phyloP scores from a whole-genome alignment of 2,888 invertebrate species.

The Hemicrepidius hirtus region DNA sequence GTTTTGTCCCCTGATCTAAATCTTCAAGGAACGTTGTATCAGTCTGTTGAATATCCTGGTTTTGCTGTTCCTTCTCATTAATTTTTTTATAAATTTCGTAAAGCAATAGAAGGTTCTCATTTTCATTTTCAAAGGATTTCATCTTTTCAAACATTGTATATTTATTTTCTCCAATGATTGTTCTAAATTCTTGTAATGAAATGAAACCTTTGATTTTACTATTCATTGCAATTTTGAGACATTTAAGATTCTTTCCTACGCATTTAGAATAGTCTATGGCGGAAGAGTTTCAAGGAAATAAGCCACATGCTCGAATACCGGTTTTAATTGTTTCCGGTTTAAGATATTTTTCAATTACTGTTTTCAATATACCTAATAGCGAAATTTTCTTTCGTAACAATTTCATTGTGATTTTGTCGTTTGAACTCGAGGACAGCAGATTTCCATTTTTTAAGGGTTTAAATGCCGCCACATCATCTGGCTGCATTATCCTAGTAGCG shows the following conservation, averaged over 20 bases:
- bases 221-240: too few species aligned
- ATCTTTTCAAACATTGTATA: too few species aligned
- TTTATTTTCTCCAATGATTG: too few species aligned
- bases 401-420: constrained; percentile 18
- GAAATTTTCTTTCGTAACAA: neutral
- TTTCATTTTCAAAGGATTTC: too few species aligned
- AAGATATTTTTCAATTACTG: constrained; percentile 12
- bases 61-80: too few species aligned
- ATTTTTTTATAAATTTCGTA: too few species aligned
- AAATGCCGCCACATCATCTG: constrained; percentile 57
- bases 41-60: too few species aligned
- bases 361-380: constrained; percentile 30
- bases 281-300: neutral
- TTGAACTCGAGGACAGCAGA: constrained; percentile 61
- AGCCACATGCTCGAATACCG: neutral
- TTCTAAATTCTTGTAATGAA: too few species aligned
- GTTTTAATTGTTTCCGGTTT: constrained; percentile 26
- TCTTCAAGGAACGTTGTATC: too few species aligned
- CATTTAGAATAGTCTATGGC: constrained; percentile 54
- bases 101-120: too few species aligned
- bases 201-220: too few species aligned
- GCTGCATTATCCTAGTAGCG: constrained; percentile 57
- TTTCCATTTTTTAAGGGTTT: constrained; percentile 55
- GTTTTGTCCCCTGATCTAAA: too few species aligned
- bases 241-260: constrained; percentile 44